Evolutionary conservation across 2,797 vertebrate genomes (phyloP).

Genomic region (Gymnoscopelus braueri): DNA sequence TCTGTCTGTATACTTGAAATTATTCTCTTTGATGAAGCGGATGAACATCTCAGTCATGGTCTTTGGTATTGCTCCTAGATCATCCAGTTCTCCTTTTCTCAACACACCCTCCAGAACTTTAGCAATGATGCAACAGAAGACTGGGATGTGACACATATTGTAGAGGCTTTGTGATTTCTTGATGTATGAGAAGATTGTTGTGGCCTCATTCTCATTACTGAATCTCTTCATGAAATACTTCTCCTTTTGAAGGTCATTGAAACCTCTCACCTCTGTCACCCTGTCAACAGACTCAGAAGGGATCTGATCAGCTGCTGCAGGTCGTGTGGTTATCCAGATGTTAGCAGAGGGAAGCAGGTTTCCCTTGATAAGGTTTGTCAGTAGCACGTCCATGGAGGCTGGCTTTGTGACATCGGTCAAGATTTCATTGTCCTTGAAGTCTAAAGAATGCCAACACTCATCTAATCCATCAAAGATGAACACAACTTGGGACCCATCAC

Average conservation of each 20-base stretch:
- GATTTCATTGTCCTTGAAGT: too few species aligned
- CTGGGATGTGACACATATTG: conserved; percentile 56
- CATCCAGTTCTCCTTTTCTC: neutral
- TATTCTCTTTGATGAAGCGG: conserved; percentile 17
- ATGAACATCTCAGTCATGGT: conserved; percentile 53
- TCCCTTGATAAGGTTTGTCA: too few species aligned
- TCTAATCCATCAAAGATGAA: too few species aligned
- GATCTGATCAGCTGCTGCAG: conserved; percentile 34
- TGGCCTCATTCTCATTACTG: conserved; percentile 28
- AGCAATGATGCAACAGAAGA: conserved; percentile 53
- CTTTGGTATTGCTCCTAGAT: conserved; percentile 29
- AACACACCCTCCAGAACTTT: conserved; percentile 38
- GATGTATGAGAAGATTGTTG: conserved; percentile 17
- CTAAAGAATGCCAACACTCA: too few species aligned
- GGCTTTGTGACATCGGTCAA: too few species aligned
- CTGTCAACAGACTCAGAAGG: conserved; percentile 6
- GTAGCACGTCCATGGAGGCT: too few species aligned
- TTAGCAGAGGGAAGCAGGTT: neutral
- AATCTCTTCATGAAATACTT: too few species aligned
- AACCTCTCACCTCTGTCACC: too few species aligned
- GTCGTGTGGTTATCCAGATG: conserved; percentile 47
- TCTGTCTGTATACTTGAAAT: conserved; percentile 17
- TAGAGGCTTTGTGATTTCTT: conserved; percentile 39
- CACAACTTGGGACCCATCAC: too few species aligned
- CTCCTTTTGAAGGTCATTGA: too few species aligned